Evolutionary conservation across 2,113 vertebrate species (phyloP), one percentile per base, ranked within the genome.

Genomic region (Perccottus glenii): DNA sequence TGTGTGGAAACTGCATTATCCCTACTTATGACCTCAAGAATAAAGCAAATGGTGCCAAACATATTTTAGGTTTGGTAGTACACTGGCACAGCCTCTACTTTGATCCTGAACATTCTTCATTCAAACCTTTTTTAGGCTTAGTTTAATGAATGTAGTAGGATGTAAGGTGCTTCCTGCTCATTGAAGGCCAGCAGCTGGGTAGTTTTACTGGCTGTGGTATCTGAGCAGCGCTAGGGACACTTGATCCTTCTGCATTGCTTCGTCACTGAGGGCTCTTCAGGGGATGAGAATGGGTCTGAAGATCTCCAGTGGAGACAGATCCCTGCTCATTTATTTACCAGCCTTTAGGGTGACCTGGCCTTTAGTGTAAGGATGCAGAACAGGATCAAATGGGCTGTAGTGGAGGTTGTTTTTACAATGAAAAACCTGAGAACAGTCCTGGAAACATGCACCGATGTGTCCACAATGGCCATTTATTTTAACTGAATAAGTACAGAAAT

Each of bases 281-380:
- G 80, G 88, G 86, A 91, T 88, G 88, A 88, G 84, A 89, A 67
- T 60, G 49, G 72, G 76, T 71, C 77, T 81, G 65, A 43, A 84
- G 86, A 80, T 80, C 85, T 71, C 55, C 60, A n/a, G 86, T 59
- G 79, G 80, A 83, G 83, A 80, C 78, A 36, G 77, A 85, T 82
- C 80, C 81, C 85, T 89, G 72, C 84, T 92, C 87, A 90, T 91
- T 93, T 92, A 93, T 92, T 92, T 78, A 91, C 74, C 77, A 80
- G 72, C 58, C 72, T 90, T 83, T 67, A 78, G 75, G 75, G 48
- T 19, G 60, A 76, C 69, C 73, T 80, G 60, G 60, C 75, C 74
- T 74, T 80, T 43, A 65, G 74, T 57, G 55, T 75, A 2, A 58
- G 63, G 59, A 55, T 33, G 40, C 38, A 58, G 67, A 46, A 47